Conservation (phyloP, 2,797 vertebrate species). For the Sebastolobus alascanus region DNA sequence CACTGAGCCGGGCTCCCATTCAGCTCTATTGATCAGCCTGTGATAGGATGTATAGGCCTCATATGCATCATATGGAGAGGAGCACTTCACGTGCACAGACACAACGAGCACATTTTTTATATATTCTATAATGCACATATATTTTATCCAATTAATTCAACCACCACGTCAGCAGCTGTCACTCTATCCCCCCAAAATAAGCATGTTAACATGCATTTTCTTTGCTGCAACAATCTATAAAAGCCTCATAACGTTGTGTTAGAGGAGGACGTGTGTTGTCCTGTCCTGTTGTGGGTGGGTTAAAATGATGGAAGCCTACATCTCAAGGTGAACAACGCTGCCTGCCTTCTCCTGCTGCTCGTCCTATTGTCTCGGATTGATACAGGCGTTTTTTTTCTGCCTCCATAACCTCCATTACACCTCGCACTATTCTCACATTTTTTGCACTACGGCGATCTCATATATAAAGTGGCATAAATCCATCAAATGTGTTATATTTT, state of each 20-base stretch:
- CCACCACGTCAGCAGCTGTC: conserved; percentile 49
- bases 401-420: conserved; percentile 33
- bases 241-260: not conserved
- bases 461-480: not conserved
- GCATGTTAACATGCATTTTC: conserved; percentile 18
- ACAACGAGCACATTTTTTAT: conserved; percentile 19
- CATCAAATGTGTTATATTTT: not conserved
- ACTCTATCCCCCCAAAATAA: conserved; percentile 16
- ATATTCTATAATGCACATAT: conserved; percentile 14
- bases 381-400: conserved; percentile 49
- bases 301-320: conserved; percentile 60
- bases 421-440: conserved; percentile 30
- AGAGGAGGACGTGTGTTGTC: conserved; percentile 11
- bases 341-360: conserved; percentile 60
- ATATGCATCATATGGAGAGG: conserved; percentile 59
- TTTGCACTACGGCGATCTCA: conserved; percentile 9
- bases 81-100: conserved; percentile 34
- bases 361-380: conserved; percentile 74
- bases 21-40: conserved; percentile 73
- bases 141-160: conserved; percentile 18
- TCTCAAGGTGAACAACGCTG: conserved; percentile 76
- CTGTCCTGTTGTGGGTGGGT: conserved; percentile 42
- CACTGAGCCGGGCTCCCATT: conserved; percentile 52
- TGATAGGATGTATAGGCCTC: conserved; percentile 47
- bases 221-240: conserved; percentile 19